A percentile compares a stretch with the other conserved stretches of the same genome.
phyloP scores from a whole-genome alignment of 1,140 invertebrate species.

The Harpegnathos saltator region DNA sequence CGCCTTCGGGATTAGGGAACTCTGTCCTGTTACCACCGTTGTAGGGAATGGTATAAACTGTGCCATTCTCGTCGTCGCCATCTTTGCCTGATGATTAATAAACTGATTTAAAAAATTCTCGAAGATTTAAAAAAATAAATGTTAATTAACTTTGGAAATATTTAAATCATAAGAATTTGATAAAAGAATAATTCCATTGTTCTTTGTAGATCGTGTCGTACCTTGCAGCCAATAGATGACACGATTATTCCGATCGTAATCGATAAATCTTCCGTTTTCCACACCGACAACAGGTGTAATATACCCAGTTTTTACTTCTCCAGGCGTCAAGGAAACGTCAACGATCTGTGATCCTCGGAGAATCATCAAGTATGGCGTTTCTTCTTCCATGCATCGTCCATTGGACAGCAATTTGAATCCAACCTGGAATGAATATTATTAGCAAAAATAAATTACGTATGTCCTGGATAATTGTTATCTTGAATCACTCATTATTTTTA shows the following conservation, averaged over 20 bases:
- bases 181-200: not conserved
- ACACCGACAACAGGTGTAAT: constrained; percentile 96
- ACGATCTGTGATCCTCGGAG: constrained; percentile 95
- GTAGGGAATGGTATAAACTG: constrained; percentile 93
- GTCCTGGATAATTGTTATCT: not conserved
- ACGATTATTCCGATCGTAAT: constrained; percentile 95
- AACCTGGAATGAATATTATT: constrained; percentile 76
- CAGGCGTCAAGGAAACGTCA: constrained; percentile 92
- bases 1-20: constrained; percentile 89
- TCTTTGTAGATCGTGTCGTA: no score
- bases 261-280: constrained; percentile 94
- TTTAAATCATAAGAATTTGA: not conserved
- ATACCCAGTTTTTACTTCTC: constrained; percentile 91
- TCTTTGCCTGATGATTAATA: constrained; percentile 84
- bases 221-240: constrained; percentile 94
- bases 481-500: not conserved
- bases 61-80: constrained; percentile 91
- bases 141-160: not conserved
- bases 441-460: not conserved
- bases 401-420: constrained; percentile 91
- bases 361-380: constrained; percentile 95
- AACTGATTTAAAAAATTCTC: not conserved
- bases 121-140: not conserved
- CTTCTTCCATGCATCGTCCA: constrained; percentile 93
- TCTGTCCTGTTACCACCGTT: constrained; percentile 95